phyloP scores from a whole-genome alignment of 2,797 vertebrate species.

The Siniperca obscura region DNA sequence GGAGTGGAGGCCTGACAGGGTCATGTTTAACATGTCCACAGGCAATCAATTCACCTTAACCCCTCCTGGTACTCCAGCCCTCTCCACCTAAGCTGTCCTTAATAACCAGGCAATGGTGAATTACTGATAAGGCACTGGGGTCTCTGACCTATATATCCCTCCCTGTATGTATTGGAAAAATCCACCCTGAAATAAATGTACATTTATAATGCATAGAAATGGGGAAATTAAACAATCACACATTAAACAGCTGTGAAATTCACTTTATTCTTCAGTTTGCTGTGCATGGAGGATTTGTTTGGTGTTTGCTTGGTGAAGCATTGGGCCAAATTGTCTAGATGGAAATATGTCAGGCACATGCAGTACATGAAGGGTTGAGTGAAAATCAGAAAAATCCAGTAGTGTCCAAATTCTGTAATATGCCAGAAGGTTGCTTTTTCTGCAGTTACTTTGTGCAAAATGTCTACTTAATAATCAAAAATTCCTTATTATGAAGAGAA shows the following conservation, averaged over 20 bases:
- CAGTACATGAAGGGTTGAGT: constrained; percentile 29
- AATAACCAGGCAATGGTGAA: constrained; percentile 90
- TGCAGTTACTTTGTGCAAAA: constrained; percentile 1
- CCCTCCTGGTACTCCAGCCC: constrained; percentile 87
- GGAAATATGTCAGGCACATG: constrained; percentile 34
- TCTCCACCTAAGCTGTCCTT: constrained; percentile 89
- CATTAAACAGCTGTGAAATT: constrained; percentile 67
- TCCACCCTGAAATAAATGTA: constrained; percentile 82
- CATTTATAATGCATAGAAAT: constrained; percentile 85
- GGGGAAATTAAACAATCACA: constrained; percentile 82
- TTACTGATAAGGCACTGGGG: constrained; percentile 88
- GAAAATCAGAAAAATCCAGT: constrained; percentile 32
- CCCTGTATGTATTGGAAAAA: constrained; percentile 84
- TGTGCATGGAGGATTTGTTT: constrained; percentile 49
- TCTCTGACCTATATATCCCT: constrained; percentile 89
- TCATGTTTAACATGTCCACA: constrained; percentile 93
- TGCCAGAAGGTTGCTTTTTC: constrained; percentile 17
- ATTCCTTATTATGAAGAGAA: background rate
- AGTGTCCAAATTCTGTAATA: background rate
- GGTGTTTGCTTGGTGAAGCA: constrained; percentile 29
- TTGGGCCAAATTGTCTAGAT: constrained; percentile 24
- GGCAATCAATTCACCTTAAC: constrained; percentile 92
- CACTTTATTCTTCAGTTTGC: constrained; percentile 62
- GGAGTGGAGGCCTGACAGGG: constrained; percentile 86
- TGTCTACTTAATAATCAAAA: constrained; percentile 5